A percentile compares a stretch with the other conserved stretches of the same genome.
These are phyloP conservation scores for Mesoligia furuncula DNA, from an alignment of 2,888 invertebrate genomes.

Conservation along the genomic window DNA sequence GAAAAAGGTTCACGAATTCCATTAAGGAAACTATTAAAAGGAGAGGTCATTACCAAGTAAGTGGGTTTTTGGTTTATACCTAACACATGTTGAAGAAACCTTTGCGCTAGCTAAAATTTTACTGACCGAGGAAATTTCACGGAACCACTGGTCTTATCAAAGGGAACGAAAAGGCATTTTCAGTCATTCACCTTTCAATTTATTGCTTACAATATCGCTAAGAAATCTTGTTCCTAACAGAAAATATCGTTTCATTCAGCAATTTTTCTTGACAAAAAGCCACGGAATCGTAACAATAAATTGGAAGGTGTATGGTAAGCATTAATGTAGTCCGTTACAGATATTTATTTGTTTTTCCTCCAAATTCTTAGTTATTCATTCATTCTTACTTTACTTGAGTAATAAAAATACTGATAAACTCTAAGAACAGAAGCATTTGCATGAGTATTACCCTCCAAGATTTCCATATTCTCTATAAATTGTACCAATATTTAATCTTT, in stretches of 20 bases:
- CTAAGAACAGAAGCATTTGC: constrained; percentile 60
- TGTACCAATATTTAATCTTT: constrained; percentile 58
- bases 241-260: constrained; percentile 36
- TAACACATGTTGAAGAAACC: constrained; percentile 44
- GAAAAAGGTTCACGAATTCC: constrained; percentile 59
- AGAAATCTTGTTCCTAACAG: constrained; percentile 36
- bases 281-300: constrained; percentile 31
- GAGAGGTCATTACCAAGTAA: constrained; percentile 62
- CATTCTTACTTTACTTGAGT: constrained; percentile 38
- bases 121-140: constrained; percentile 42
- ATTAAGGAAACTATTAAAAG: constrained; percentile 63
- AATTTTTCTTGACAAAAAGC: constrained; percentile 22
- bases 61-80: constrained; percentile 58
- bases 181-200: constrained; percentile 49
- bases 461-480: constrained; percentile 57
- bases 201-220: constrained; percentile 48
- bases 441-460: constrained; percentile 50
- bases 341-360: constrained; percentile 51
- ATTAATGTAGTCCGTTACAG: constrained; percentile 39
- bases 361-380: constrained; percentile 48
- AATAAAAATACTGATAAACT: constrained; percentile 50
- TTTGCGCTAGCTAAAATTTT: constrained; percentile 51
- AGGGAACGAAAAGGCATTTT: constrained; percentile 26
- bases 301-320: constrained; percentile 38
- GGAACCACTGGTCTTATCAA: constrained; percentile 27